A percentile compares a stretch with the other conserved stretches of the same genome.
phyloP scores from a whole-genome alignment of 2,888 invertebrate genomes.

The Morinoia aosen region DNA sequence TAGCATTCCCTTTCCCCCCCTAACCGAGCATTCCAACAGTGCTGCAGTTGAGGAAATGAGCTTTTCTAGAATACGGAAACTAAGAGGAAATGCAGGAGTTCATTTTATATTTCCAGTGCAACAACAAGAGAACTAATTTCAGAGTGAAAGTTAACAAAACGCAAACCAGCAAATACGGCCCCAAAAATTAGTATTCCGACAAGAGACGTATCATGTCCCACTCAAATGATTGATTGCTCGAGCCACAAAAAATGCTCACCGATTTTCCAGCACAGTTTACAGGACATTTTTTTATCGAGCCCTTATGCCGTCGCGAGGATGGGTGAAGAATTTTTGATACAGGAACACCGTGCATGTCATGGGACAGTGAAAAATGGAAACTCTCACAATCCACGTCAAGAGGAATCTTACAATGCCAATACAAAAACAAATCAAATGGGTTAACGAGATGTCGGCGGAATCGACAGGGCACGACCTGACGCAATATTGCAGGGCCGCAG shows the following conservation, averaged over 20 bases:
- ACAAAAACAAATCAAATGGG: slow-evolving; percentile 17
- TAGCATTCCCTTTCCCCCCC: neutral
- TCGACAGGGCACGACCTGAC: slow-evolving; percentile 3
- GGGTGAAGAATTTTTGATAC: neutral
- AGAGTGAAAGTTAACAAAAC: neutral
- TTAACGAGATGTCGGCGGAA: neutral
- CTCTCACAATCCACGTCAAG: neutral
- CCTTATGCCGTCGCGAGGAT: neutral
- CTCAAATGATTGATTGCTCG: neutral
- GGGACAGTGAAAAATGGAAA: neutral
- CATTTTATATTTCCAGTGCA: neutral
- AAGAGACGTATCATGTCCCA: neutral
- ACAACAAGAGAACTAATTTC: neutral
- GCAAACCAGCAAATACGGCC: neutral
- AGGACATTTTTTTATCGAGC: neutral
- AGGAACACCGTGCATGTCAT: neutral
- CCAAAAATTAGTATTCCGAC: neutral
- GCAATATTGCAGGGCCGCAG: neutral
- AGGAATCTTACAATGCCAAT: neutral
- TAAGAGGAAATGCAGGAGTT: neutral
- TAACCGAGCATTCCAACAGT: neutral
- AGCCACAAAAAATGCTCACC: neutral
- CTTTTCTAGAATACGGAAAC: neutral
- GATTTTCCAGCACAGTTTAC: neutral
- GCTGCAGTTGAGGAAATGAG: neutral